These are phyloP conservation scores for Malurus cyaneus DNA, from an alignment of 2,113 vertebrate species.

Conservation along the genomic window DNA sequence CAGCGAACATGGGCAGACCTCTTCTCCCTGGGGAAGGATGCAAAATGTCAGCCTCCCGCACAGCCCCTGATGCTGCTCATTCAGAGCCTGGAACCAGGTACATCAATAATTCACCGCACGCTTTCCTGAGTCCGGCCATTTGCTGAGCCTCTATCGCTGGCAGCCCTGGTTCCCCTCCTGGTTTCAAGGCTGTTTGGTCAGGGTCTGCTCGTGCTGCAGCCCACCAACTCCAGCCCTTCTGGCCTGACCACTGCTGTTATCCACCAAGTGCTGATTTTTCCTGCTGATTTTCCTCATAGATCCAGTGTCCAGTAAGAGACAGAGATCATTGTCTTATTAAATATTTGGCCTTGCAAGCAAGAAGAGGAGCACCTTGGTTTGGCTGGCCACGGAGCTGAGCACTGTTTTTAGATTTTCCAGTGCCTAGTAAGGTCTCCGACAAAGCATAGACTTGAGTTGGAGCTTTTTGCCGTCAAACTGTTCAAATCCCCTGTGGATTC, in stretches of 20 bases:
- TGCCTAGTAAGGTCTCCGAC: background rate
- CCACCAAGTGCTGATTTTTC: background rate
- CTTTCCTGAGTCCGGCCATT: background rate
- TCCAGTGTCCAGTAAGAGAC: background rate
- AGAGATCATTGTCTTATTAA: background rate
- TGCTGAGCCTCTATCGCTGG: background rate
- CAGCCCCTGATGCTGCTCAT: constrained; percentile 24
- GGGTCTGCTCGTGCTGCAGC: fast-evolving
- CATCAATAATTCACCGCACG: constrained; percentile 50
- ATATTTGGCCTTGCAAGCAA: background rate
- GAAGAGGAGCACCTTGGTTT: background rate
- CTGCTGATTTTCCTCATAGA: background rate
- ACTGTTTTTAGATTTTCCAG: background rate
- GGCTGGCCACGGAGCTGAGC: background rate
- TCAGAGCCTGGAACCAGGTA: constrained; percentile 41
- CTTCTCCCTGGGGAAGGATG: background rate
- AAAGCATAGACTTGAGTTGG: background rate
- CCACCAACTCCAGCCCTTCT: background rate
- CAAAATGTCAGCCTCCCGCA: constrained; percentile 36
- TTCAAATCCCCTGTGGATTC: background rate
- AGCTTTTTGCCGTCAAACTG: background rate
- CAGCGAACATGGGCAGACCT: background rate
- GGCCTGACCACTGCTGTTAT: background rate
- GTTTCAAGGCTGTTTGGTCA: background rate
- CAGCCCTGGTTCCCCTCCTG: background rate